Evolutionary conservation across 2,797 vertebrate genomes (phyloP).

Genomic region (Lycodopsis pacificus): DNA sequence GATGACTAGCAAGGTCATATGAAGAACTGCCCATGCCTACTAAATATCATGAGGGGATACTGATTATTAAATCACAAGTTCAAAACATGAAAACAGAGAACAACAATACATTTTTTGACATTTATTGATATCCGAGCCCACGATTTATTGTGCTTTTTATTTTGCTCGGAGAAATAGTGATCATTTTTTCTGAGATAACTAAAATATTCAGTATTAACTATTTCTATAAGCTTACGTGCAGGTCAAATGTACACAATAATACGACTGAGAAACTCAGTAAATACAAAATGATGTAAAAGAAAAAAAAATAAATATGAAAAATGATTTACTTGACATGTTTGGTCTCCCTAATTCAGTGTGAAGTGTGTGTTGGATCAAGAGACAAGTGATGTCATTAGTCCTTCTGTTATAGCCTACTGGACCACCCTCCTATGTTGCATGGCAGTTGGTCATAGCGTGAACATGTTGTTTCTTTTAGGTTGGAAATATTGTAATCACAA

Average conservation of each 20-base stretch:
- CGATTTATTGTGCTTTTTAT: not conserved
- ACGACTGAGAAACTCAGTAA: not conserved
- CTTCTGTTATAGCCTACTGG: slow-evolving; percentile 35
- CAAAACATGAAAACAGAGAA: not conserved
- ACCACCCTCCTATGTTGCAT: slow-evolving; percentile 23
- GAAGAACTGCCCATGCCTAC: slow-evolving; percentile 16
- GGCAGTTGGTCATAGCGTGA: slow-evolving; percentile 20
- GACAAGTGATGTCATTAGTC: slow-evolving; percentile 34
- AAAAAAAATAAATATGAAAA: not conserved
- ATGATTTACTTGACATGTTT: slow-evolving; percentile 6
- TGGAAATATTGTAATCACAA: not conserved
- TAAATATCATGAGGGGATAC: slow-evolving; percentile 20
- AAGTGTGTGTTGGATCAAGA: slow-evolving; percentile 32
- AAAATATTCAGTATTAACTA: not conserved
- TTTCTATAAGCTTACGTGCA: not conserved
- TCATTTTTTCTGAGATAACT: not conserved
- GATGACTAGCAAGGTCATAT: slow-evolving; percentile 51
- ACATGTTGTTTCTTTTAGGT: not conserved
- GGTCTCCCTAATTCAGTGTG: slow-evolving; percentile 31
- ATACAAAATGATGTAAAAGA: not conserved
- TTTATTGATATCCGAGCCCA: not conserved
- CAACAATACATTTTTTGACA: not conserved
- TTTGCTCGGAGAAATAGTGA: not conserved
- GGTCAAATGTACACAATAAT: not conserved
- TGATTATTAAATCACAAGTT: not conserved